phyloP scores from a whole-genome alignment of 2,113 vertebrate species.

The Peromyscus californicus region DNA sequence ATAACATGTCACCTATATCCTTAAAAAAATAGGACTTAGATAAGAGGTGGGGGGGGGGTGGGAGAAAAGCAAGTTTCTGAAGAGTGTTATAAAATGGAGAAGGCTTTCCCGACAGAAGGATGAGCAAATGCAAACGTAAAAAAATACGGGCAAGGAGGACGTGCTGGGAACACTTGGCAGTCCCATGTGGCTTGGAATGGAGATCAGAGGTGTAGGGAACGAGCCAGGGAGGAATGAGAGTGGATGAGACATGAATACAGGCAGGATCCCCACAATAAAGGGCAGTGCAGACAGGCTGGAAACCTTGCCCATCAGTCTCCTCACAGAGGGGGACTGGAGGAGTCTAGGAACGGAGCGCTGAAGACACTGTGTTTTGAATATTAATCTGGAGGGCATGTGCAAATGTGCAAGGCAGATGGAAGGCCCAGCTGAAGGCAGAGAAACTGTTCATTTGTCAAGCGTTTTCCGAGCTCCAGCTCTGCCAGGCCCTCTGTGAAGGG shows the following conservation, averaged over 20 bases:
- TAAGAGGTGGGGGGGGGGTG: background rate
- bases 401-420: background rate
- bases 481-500: background rate
- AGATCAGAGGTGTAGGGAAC: background rate
- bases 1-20: background rate
- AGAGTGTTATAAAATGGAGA: background rate
- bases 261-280: too few relatives aligned
- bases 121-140: constrained; percentile 41
- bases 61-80: background rate
- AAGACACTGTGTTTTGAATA: constrained; percentile 21
- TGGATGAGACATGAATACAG: background rate
- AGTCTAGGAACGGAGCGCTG: background rate
- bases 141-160: background rate
- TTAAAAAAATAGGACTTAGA: background rate
- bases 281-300: background rate
- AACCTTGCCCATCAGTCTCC: background rate
- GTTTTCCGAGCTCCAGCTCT: background rate
- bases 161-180: background rate
- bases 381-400: background rate
- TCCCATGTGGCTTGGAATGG: background rate
- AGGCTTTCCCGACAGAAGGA: constrained; percentile 19
- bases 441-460: constrained; percentile 35
- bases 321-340: background rate
- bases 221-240: background rate
- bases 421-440: background rate